Evolutionary conservation across 2,888 invertebrate species (phyloP), one percentile per base, ranked within the genome.

Genomic region (Lithophane socia): DNA sequence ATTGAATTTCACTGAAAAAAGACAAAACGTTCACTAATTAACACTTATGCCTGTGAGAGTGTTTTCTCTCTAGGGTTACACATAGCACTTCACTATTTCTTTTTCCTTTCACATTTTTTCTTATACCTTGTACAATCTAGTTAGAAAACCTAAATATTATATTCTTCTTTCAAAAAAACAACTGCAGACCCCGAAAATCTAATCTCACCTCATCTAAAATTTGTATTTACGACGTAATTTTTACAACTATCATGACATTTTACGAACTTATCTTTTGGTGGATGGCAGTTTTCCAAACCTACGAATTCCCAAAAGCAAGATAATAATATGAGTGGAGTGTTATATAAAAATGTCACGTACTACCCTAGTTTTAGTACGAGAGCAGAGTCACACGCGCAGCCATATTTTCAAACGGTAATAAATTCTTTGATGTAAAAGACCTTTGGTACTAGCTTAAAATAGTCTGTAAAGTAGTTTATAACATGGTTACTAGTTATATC

Each of bases 281-380:
- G 84, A 91, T 93, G 92, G 93, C 92, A 92, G 80, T 83, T 86
- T 88, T 92, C 93, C 93, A 93, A 92, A 85, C 88, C 86, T 75
- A 83, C 80, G 49, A 77, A 82, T 84, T 89, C 90, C 87, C 90
- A 82, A 88, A 90, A 88, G 90, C 85, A 83, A 90, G 92, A 92
- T 93, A 93, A 93, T 92, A 90, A 93, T 92, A 89, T 86, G 84
- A 87, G 85, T 71, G 63, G 77, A 80, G 88, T 89, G 89, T 93
- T 91, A 92, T 91, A 92, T 91, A 92, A 92, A 93, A 92, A 90
- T 85, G 88, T 92, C 92, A 93, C 92, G 92, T 93, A 86, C 90
- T 85, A 88, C 85, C 86, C 67, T 72, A 75, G 67, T 29, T 82
- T 69, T 24, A 71, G 73, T 64, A 49, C 37, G 65, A 76, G 67